A percentile compares a stretch with the other conserved stretches of the same genome.
These are phyloP conservation scores for Paramormyrops kingsleyae DNA, from an alignment of 2,113 vertebrate genomes.

Conservation along the genomic window DNA sequence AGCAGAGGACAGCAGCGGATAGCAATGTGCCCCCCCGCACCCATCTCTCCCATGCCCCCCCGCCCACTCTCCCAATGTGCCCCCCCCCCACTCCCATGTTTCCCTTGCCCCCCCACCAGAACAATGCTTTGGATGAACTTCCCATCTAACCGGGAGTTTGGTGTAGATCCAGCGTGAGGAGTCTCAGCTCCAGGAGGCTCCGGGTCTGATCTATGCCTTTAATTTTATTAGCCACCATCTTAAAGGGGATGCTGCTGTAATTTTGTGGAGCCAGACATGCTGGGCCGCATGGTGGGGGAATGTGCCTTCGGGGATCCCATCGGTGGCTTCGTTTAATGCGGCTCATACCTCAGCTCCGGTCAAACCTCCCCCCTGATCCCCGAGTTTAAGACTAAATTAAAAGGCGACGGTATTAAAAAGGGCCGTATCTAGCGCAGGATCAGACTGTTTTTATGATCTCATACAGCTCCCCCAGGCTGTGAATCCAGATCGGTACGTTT, in stretches of 20 bases:
- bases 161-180: not conserved
- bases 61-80: too few relatives aligned
- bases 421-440: not conserved
- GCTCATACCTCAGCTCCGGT: not conserved
- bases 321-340: not conserved
- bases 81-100: too few relatives aligned
- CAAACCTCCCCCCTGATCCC: not conserved
- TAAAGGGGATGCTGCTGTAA: not conserved
- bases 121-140: not conserved
- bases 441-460: not conserved
- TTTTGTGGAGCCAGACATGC: not conserved
- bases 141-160: not conserved
- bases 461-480: not conserved
- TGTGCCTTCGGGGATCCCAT: not conserved
- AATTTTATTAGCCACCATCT: not conserved
- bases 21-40: too few relatives aligned
- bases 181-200: not conserved
- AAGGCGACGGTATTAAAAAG: constrained; percentile 8
- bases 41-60: not conserved
- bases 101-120: not conserved
- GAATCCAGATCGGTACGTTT: not conserved
- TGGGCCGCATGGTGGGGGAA: not conserved
- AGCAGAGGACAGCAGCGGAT: too few relatives aligned
- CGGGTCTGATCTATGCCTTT: not conserved
- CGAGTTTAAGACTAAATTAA: not conserved